Conservation (phyloP, 2,888 invertebrate species). For the Tubulanus polymorphus region DNA sequence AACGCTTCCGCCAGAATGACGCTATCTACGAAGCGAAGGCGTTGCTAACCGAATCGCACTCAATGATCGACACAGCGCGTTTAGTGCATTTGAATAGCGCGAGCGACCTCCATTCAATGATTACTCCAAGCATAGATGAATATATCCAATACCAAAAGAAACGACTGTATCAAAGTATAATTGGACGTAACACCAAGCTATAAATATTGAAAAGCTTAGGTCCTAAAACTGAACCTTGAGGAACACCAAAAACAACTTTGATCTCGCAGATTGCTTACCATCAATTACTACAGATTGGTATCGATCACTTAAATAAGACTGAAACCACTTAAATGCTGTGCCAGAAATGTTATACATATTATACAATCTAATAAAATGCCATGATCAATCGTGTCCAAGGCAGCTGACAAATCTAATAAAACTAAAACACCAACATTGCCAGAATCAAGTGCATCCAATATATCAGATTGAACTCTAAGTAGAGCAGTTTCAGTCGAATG, state of each 20-base stretch:
- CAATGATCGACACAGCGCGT: too few relatives aligned
- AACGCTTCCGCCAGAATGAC: too few relatives aligned
- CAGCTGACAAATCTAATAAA: background rate
- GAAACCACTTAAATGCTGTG: background rate
- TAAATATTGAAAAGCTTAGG: background rate
- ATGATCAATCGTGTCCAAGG: background rate
- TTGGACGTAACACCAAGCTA: too few relatives aligned
- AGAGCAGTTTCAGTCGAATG: constrained; percentile 2
- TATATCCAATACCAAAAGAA: too few relatives aligned
- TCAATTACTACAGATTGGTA: background rate
- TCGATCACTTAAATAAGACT: background rate
- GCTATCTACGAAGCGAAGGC: too few relatives aligned
- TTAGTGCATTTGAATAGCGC: too few relatives aligned
- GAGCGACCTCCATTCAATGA: too few relatives aligned
- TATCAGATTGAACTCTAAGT: background rate
- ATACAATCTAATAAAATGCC: background rate
- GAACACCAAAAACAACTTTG: background rate
- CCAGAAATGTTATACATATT: background rate
- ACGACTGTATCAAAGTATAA: too few relatives aligned
- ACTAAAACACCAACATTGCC: background rate
- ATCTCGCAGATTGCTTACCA: background rate
- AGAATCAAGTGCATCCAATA: background rate
- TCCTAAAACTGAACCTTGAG: background rate
- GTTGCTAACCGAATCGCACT: too few relatives aligned
- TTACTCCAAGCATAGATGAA: too few relatives aligned